phyloP scores from a whole-genome alignment of 2,797 vertebrate species.

The Picus viridis region DNA sequence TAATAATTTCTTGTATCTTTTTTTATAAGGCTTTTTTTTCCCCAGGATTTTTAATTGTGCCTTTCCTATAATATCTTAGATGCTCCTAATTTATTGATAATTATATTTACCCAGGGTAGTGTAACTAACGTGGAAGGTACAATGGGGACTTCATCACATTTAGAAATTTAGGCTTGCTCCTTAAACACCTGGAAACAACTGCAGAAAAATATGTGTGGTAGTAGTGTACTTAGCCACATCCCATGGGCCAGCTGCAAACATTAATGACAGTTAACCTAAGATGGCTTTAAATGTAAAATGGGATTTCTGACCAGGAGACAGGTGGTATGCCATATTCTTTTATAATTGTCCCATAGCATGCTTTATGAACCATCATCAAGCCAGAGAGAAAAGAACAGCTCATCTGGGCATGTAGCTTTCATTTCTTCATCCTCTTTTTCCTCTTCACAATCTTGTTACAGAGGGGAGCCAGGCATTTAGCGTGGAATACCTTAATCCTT shows the following conservation, averaged over 20 bases:
- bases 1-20: background rate
- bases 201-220: background rate
- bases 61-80: background rate
- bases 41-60: background rate
- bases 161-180: constrained; percentile 4
- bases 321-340: constrained; percentile 50
- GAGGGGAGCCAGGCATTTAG: constrained; percentile 7
- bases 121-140: background rate
- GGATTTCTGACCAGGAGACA: constrained; percentile 49
- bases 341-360: constrained; percentile 24
- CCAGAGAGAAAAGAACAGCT: constrained; percentile 38
- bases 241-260: constrained; percentile 28
- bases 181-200: constrained; percentile 21
- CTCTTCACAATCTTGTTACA: background rate
- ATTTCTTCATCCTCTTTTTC: constrained; percentile 46
- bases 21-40: background rate
- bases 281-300: constrained; percentile 27
- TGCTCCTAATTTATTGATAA: constrained; percentile 11
- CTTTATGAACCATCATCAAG: constrained; percentile 28
- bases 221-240: background rate
- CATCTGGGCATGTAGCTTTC: constrained; percentile 35
- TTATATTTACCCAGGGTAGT: background rate
- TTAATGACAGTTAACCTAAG: constrained; percentile 52
- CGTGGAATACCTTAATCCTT: constrained; percentile 21
- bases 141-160: background rate